phyloP scores from a whole-genome alignment of 2,797 vertebrate genomes.

The Salarias fasciatus region DNA sequence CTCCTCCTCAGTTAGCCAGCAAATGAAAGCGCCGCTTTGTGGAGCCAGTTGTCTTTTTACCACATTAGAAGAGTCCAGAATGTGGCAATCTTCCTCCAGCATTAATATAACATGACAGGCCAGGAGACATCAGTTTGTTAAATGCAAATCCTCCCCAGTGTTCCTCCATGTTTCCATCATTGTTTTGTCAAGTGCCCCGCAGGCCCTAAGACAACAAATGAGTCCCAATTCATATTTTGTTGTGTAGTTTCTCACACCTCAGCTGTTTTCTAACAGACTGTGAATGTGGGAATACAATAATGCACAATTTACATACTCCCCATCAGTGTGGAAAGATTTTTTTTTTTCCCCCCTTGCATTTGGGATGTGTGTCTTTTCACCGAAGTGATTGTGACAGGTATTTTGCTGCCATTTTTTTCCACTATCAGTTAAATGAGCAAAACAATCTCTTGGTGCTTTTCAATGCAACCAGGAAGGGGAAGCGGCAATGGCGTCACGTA shows the following conservation, averaged over 20 bases:
- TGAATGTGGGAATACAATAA: constrained; percentile 46
- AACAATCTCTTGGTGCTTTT: constrained; percentile 40
- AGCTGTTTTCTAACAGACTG: constrained; percentile 71
- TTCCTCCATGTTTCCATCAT: constrained; percentile 80
- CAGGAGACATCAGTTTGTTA: constrained; percentile 81
- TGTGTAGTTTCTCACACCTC: constrained; percentile 69
- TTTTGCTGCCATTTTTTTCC: constrained; percentile 62
- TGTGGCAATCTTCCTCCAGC: constrained; percentile 64
- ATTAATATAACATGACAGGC: constrained; percentile 83
- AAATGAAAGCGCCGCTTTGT: constrained; percentile 48
- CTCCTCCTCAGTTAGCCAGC: constrained; percentile 43
- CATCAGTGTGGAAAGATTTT: constrained; percentile 49
- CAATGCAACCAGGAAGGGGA: constrained; percentile 39
- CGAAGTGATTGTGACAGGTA: constrained; percentile 61
- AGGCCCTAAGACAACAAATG: constrained; percentile 77
- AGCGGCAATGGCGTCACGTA: constrained; percentile 40
- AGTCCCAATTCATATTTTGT: constrained; percentile 73
- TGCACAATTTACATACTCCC: constrained; percentile 62
- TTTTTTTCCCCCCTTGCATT: constrained; percentile 53
- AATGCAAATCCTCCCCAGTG: constrained; percentile 81
- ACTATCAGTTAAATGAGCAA: constrained; percentile 62
- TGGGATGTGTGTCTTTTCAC: constrained; percentile 39
- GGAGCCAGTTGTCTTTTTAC: constrained; percentile 71
- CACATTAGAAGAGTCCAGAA: constrained; percentile 66
- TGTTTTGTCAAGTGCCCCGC: constrained; percentile 81